Evolutionary conservation across 1,140 invertebrate species (phyloP), one percentile per base, ranked within the genome.

Genomic region (Brachionus sp.): DNA sequence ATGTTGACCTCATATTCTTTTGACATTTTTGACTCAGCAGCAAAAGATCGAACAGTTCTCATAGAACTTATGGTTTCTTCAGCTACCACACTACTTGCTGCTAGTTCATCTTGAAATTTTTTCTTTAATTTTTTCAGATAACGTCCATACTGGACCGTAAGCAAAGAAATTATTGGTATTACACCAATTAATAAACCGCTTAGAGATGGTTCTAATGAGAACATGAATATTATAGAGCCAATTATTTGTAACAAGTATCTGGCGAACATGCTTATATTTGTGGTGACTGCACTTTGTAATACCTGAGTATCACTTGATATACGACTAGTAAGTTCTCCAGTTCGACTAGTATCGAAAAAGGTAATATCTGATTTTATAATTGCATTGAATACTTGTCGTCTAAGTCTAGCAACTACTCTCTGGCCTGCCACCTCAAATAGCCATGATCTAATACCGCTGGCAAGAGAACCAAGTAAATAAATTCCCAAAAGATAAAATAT

Each of bases 311-410:
- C 88, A 25, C 87, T 88, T 13, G 88, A 86, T 42, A 89, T 83
- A 46, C 88, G 84, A 77, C 88, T 89, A 77, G 87, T 88, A 37
- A 89, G 77, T 82, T 89, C 88, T 16, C 88, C 88, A 35, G 88
- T 89, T 84, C 88, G 88, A 75, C 86, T 89, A 10, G 75, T 83
- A 84, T 89, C 88, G 86, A 88, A 89, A 85, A 89, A 89, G n/a
- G 86, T 86, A 19, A 89, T 84, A 29, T 89, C 88, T 70, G 88
- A 87, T 73, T 84, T 84, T 3, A 88, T 86, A 35, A 89, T 85
- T 2, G 83, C 84, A 29, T 57, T 78, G 83, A 88, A 89, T 3
- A 89, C 85, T 25, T 86, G 57, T 66, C 85, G 85, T 9, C 88
- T 83, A 29, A 89, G 84, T 23, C 87, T 84, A 23, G 88, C 87